Conservation (phyloP, 2,888 invertebrate species). For the Eupithecia vulgata region DNA sequence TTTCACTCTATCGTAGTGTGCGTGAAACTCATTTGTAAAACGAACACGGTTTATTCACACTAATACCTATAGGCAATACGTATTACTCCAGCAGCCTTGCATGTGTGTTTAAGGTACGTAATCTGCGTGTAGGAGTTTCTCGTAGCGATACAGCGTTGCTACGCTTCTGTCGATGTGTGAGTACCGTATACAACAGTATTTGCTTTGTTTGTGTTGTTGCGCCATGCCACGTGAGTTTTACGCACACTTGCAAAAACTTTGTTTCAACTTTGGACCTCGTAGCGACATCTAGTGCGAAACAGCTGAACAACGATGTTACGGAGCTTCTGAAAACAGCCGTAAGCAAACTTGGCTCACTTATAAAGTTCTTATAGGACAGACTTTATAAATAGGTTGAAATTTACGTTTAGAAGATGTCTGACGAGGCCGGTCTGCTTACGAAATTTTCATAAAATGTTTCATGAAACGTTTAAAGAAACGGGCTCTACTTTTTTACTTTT, state of each 20-base stretch:
- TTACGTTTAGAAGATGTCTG: conserved; percentile 15
- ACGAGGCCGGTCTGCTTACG: conserved; percentile 3
- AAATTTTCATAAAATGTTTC: conserved; percentile 15
- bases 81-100: conserved; percentile 42
- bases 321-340: conserved; percentile 56
- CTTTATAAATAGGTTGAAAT: conserved; percentile 20
- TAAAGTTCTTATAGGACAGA: conserved; percentile 36
- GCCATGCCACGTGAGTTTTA: conserved; percentile 52
- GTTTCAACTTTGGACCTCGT: conserved; percentile 58
- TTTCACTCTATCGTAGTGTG: conserved; percentile 49
- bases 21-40: conserved; percentile 48
- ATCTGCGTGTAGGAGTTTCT: conserved; percentile 31
- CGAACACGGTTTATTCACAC: conserved; percentile 51
- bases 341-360: conserved; percentile 49
- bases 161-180: conserved; percentile 41
- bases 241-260: conserved; percentile 62
- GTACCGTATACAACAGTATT: conserved; percentile 27
- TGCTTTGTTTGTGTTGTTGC: conserved; percentile 46
- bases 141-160: conserved; percentile 38
- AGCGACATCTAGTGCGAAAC: conserved; percentile 72
- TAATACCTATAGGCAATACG: conserved; percentile 34
- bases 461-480: conserved; percentile 3
- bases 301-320: conserved; percentile 55
- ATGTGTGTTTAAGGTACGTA: conserved; percentile 47
- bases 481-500: background rate